phyloP scores from a whole-genome alignment of 2,113 vertebrate genomes.

The Caracal caracal region DNA sequence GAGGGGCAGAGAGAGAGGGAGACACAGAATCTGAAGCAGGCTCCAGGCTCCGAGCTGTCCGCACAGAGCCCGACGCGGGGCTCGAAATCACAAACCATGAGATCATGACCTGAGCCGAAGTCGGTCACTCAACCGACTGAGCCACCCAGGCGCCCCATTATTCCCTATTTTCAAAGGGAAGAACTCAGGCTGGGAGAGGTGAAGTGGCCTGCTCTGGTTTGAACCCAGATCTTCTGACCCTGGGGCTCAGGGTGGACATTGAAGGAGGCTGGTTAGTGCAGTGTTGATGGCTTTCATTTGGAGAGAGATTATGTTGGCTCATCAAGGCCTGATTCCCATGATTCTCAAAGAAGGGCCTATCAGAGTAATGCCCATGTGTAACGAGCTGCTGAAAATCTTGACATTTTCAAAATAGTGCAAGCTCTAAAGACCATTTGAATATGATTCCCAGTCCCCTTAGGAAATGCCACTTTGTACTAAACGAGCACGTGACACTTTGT shows the following conservation, averaged over 20 bases:
- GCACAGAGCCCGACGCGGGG: too few species aligned
- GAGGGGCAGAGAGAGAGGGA: too few species aligned
- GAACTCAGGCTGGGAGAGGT: background rate
- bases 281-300: background rate
- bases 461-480: background rate
- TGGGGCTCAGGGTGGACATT: background rate
- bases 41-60: too few species aligned
- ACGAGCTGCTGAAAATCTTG: background rate
- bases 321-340: background rate
- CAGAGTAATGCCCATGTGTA: background rate
- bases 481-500: background rate
- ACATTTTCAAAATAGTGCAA: background rate
- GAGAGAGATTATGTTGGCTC: background rate
- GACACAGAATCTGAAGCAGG: too few species aligned
- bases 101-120: too few species aligned
- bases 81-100: too few species aligned
- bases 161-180: background rate
- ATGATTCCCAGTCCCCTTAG: background rate
- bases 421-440: constrained; percentile 27
- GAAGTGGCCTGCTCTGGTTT: background rate
- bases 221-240: background rate
- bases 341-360: background rate
- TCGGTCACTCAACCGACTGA: too few species aligned
- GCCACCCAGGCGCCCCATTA: too few species aligned
- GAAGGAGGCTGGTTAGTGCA: background rate